phyloP scores from a whole-genome alignment of 2,888 invertebrate genomes.

The Camptogramma bilineatum region DNA sequence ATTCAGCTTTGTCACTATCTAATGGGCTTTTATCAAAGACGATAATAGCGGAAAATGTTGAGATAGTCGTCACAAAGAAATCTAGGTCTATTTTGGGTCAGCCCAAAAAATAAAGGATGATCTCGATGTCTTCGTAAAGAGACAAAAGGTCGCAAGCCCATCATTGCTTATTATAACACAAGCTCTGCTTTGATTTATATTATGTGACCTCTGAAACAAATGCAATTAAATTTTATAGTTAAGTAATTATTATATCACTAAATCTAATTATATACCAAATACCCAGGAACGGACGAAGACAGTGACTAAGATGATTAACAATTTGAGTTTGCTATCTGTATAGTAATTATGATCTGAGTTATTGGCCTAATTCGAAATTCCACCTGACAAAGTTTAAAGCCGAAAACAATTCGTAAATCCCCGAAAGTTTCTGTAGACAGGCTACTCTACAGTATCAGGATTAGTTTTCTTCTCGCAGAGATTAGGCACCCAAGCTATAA shows the following conservation, averaged over 20 bases:
- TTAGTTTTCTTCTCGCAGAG: constrained; percentile 23
- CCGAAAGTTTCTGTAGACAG: neutral
- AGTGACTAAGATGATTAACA: neutral
- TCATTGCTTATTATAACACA: too few species aligned
- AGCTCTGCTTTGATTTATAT: too few species aligned
- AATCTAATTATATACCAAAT: neutral
- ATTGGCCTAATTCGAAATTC: neutral
- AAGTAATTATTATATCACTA: too few species aligned
- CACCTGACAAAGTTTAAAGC: constrained; percentile 4
- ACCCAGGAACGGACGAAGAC: neutral
- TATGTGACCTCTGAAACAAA: too few species aligned
- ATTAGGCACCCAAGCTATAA: constrained; percentile 27
- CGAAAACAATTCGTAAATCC: constrained; percentile 2
- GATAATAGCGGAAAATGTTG: neutral
- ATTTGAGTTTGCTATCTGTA: neutral
- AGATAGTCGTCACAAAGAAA: too few species aligned
- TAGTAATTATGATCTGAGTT: constrained; percentile 1
- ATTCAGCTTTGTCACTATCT: too few species aligned
- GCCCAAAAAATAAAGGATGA: too few species aligned
- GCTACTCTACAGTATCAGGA: constrained; percentile 17
- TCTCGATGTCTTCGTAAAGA: too few species aligned
- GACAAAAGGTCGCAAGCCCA: too few species aligned
- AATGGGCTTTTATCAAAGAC: neutral
- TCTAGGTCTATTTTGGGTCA: too few species aligned
- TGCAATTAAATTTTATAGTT: too few species aligned